Percentiles rank a stretch among this genome's conserved stretches.
phyloP scores from a whole-genome alignment of 2,797 vertebrate genomes.

The Kryptopterus vitreolus region DNA sequence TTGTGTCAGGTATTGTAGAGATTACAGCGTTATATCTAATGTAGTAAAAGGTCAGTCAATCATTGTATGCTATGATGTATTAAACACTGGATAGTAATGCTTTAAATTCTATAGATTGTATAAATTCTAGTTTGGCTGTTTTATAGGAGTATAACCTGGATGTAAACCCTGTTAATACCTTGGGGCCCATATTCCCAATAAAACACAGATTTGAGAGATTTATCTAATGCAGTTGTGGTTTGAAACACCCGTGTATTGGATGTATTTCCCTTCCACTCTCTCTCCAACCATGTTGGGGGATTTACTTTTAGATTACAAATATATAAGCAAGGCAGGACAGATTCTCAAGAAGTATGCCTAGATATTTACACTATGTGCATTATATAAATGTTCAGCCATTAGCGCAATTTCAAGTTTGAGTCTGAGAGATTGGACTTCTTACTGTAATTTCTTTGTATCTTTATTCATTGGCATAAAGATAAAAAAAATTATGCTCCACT shows the following conservation, averaged over 20 bases:
- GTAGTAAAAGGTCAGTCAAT: not conserved
- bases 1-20: conserved; percentile 14
- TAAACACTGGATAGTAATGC: conserved; percentile 5
- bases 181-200: not conserved
- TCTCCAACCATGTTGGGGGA: not conserved
- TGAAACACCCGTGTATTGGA: not conserved
- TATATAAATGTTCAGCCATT: not conserved
- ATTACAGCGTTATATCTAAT: conserved; percentile 1
- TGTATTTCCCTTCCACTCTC: too few relatives aligned
- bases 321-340: not conserved
- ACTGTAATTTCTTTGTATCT: too few relatives aligned
- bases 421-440: not conserved
- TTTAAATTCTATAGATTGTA: conserved; percentile 25
- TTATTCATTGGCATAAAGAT: not conserved
- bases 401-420: not conserved
- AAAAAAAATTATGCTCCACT: not conserved
- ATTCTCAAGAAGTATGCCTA: not conserved
- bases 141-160: conserved; percentile 24
- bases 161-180: conserved; percentile 12
- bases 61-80: conserved; percentile 32
- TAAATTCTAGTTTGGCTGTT: conserved; percentile 34
- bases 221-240: not conserved
- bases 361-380: not conserved
- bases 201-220: not conserved
- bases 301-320: not conserved